A percentile compares a stretch with the other conserved stretches of the same genome.
These are phyloP conservation scores for Mamestra configurata DNA, from an alignment of 1,140 invertebrate genomes.

Conservation along the genomic window DNA sequence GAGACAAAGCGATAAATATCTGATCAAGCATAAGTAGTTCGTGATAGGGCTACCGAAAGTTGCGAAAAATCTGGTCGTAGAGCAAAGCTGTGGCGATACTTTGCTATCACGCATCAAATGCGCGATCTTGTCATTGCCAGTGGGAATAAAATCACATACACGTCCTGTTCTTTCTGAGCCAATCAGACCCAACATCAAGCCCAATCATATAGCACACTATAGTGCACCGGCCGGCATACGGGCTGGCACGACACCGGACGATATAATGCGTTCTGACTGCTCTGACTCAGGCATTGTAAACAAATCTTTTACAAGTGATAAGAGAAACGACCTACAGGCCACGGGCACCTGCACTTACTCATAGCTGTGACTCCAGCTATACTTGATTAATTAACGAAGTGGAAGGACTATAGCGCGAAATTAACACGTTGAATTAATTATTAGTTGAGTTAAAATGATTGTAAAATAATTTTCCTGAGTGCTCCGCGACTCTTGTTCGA, in stretches of 20 bases:
- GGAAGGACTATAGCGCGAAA: background rate
- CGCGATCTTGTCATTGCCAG: background rate
- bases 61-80: background rate
- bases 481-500: background rate
- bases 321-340: conserved; percentile 67
- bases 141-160: background rate
- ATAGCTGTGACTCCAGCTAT: background rate
- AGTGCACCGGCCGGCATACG: background rate
- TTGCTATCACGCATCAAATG: background rate
- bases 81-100: background rate
- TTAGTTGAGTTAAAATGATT: background rate
- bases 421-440: conserved; percentile 8
- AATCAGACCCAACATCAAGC: background rate
- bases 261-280: background rate
- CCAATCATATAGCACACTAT: background rate
- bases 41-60: background rate
- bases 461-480: conserved; percentile 6
- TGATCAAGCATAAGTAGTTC: no score
- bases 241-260: background rate
- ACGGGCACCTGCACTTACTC: background rate
- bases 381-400: conserved; percentile 24
- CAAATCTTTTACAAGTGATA: conserved; percentile 63
- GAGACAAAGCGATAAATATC: no score
- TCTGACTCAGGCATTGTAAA: conserved; percentile 60
- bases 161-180: conserved; percentile 2